Evolutionary conservation across 2,113 vertebrate genomes (phyloP).

Genomic region (Leiothrix lutea): DNA sequence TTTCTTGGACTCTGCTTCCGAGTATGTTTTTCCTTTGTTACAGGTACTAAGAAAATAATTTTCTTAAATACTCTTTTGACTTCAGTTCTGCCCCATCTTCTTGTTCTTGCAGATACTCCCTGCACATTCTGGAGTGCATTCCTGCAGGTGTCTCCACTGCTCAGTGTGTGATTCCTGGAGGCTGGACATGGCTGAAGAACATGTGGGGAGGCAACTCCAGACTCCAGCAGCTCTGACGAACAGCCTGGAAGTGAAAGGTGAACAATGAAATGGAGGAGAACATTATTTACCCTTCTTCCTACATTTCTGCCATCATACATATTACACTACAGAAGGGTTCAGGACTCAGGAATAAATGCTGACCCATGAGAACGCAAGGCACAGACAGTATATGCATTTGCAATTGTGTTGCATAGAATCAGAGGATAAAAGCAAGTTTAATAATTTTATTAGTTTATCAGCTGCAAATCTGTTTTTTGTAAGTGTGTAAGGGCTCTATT

Average conservation of each 20-base stretch:
- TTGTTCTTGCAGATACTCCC: background rate
- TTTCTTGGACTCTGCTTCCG: background rate
- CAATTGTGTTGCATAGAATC: background rate
- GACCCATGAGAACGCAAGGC: background rate
- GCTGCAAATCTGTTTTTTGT: background rate
- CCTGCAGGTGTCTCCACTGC: background rate
- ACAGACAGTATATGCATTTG: background rate
- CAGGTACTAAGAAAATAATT: background rate
- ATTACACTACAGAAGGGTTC: background rate
- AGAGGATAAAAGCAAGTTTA: background rate
- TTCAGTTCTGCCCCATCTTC: background rate
- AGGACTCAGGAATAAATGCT: background rate
- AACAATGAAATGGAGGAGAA: background rate
- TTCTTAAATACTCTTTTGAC: background rate
- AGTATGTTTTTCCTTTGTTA: background rate
- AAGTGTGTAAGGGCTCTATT: background rate
- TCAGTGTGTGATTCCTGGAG: fast-evolving
- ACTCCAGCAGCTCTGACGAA: background rate
- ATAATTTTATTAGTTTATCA: background rate
- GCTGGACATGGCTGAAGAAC: background rate
- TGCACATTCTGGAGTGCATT: fast-evolving
- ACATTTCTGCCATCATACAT: background rate
- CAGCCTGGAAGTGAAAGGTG: background rate
- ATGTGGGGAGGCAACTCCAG: background rate
- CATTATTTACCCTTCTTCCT: background rate